A percentile compares a stretch with the other conserved stretches of the same genome.
Evolutionary conservation across 2,888 invertebrate species (phyloP).

Genomic region (Ichneumoninae sp.): DNA sequence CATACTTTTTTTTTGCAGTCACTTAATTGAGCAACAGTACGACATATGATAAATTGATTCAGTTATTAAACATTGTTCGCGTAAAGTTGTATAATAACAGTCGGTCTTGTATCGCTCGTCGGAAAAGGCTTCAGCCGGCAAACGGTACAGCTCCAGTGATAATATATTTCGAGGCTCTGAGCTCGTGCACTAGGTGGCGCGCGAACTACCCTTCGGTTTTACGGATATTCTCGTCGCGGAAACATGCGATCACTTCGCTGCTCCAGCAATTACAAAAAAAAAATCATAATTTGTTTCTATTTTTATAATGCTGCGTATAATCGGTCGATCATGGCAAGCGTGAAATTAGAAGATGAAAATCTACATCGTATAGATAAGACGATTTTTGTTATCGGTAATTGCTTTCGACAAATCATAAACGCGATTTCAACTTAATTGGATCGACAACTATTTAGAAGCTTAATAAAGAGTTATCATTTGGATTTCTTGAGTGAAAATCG

Average conservation of each 20-base stretch:
- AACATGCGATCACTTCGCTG: not conserved
- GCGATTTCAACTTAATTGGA: not conserved
- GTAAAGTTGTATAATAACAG: not conserved
- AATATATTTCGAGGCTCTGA: not conserved
- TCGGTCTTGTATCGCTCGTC: not conserved
- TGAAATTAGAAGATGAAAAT: not conserved
- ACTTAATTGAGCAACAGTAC: not conserved
- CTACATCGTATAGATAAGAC: not conserved
- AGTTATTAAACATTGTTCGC: not conserved
- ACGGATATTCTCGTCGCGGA: conserved; percentile 1
- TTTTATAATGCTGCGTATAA: not conserved
- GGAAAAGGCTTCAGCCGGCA: not conserved
- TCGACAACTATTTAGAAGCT: not conserved
- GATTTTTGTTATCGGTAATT: not conserved
- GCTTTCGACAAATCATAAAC: not conserved
- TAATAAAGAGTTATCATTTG: too few species aligned
- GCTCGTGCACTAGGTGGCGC: conserved; percentile 7
- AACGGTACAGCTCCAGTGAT: not conserved
- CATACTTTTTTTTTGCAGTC: not conserved
- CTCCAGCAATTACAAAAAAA: not conserved
- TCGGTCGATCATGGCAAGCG: not conserved
- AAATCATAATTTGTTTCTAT: not conserved
- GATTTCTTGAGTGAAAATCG: too few species aligned
- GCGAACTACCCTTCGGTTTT: not conserved
- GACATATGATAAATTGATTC: not conserved